Percentiles rank a stretch among this genome's conserved stretches.
Conservation (phyloP, 2,888 invertebrate species). For the Orthosia gracilis region DNA sequence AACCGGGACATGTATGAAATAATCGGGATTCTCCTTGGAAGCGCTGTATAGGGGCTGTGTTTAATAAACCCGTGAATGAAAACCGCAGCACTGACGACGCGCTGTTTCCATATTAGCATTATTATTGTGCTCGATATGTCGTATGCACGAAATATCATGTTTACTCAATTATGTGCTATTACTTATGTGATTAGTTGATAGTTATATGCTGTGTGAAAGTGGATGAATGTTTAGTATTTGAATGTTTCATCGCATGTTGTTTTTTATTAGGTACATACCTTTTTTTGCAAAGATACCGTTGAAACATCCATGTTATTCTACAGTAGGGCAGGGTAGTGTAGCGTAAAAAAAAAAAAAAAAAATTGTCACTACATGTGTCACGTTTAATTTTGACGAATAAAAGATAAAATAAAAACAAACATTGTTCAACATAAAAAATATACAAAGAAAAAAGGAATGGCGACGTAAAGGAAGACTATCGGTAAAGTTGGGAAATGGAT, state of each 20-base stretch:
- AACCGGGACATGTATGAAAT: constrained; percentile 28
- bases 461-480: too few species aligned
- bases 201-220: neutral
- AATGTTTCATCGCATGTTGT: neutral
- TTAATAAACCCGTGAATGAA: constrained; percentile 67
- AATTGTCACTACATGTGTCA: too few species aligned
- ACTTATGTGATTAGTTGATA: constrained; percentile 23
- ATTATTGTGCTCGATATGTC: constrained; percentile 65
- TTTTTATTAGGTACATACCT: neutral
- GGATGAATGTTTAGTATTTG: neutral
- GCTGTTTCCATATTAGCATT: constrained; percentile 57
- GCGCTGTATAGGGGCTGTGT: constrained; percentile 37
- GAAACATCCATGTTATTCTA: neutral
- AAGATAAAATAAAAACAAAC: too few species aligned
- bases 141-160: constrained; percentile 42
- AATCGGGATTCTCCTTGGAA: constrained; percentile 26
- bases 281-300: too few species aligned
- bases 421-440: too few species aligned
- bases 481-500: too few species aligned
- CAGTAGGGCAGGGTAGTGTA: neutral
- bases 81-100: constrained; percentile 59
- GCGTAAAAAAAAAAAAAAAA: too few species aligned
- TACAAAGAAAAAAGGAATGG: too few species aligned
- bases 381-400: too few species aligned
- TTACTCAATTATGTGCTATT: constrained; percentile 48